A percentile compares a stretch with the other conserved stretches of the same genome.
phyloP scores from a whole-genome alignment of 2,113 vertebrate species.

The Trogon surrucura region DNA sequence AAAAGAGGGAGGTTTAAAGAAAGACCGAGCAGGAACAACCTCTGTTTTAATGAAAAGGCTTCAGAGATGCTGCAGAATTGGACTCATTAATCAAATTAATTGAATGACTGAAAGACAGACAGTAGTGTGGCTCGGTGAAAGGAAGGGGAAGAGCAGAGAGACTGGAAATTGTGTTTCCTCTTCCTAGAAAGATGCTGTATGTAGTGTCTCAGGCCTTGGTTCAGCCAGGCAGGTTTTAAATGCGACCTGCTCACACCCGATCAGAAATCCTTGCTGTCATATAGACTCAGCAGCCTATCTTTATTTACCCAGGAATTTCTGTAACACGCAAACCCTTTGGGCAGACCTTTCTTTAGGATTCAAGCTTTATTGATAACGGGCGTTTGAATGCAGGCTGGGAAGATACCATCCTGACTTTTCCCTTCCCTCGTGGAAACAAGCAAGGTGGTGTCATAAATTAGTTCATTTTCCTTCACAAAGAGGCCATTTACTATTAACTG shows the following conservation, averaged over 20 bases:
- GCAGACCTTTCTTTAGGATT: background rate
- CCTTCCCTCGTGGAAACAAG: background rate
- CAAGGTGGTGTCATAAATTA: background rate
- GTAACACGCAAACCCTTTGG: background rate
- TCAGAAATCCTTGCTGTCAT: background rate
- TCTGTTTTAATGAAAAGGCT: background rate
- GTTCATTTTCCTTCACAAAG: background rate
- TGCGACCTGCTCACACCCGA: rapidly evolving
- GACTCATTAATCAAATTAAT: background rate
- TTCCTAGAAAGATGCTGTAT: background rate
- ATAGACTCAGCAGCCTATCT: background rate
- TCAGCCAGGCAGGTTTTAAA: background rate
- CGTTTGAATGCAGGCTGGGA: background rate
- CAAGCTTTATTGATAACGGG: background rate
- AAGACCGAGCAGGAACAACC: background rate
- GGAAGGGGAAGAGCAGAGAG: background rate
- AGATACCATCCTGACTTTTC: background rate
- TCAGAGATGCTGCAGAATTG: background rate
- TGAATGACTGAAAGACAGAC: background rate
- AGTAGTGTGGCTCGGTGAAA: background rate
- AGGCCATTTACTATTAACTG: background rate
- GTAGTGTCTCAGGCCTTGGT: background rate
- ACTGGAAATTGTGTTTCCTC: background rate
- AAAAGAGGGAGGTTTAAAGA: background rate
- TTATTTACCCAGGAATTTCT: background rate